A percentile compares a stretch with the other conserved stretches of the same genome.
Evolutionary conservation across 2,797 vertebrate genomes (phyloP).

Genomic region (Chiroxiphia lanceolata): DNA sequence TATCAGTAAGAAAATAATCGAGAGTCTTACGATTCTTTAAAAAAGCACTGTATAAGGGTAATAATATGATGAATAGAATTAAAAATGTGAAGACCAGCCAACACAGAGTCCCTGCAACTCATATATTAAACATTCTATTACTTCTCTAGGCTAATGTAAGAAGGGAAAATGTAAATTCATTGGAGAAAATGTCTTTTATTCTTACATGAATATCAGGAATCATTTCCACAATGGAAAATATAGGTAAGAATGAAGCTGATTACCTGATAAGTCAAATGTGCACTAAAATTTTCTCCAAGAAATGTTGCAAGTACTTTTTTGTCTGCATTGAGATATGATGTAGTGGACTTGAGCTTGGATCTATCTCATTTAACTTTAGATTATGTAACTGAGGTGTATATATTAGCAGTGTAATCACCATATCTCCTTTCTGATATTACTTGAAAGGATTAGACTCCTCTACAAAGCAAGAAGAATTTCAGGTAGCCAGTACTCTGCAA

Average conservation of each 20-base stretch:
- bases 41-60: background rate
- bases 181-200: background rate
- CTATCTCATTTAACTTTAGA: background rate
- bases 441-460: background rate
- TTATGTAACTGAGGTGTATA: background rate
- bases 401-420: background rate
- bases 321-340: background rate
- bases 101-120: background rate
- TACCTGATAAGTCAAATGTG: background rate
- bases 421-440: background rate
- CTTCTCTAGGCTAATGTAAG: background rate
- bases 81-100: background rate
- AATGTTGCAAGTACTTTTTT: background rate
- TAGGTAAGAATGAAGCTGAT: background rate
- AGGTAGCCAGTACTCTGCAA: background rate
- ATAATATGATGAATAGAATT: background rate
- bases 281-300: background rate
- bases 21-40: background rate
- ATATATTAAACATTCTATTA: background rate
- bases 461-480: background rate
- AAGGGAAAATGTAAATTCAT: background rate
- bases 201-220: background rate
- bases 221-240: background rate
- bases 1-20: background rate
- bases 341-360: background rate